Evolutionary conservation across 2,113 vertebrate genomes (phyloP), one percentile per base, ranked within the genome.

Genomic region (Caloenas nicobarica): DNA sequence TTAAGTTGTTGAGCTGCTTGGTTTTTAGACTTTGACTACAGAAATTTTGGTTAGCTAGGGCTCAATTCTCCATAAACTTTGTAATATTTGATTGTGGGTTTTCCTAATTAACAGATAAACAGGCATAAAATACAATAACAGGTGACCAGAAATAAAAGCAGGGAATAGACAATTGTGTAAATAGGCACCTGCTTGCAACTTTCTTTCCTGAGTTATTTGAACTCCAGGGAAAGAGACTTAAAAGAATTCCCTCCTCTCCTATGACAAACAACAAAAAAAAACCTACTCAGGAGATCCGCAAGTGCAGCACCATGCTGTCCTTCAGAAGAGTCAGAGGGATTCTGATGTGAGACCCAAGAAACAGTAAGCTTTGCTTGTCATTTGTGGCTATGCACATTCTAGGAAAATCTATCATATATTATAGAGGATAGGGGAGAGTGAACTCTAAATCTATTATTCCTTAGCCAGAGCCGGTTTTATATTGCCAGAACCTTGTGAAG

Each of bases 231-330:
- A 93, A 57, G 8, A 7, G 8, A 31, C 14, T 76, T 23, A 48
- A 81, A 91, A 68, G 5, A 4, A 40, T 10, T 81, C 0, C 8
- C 17, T 10, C 2, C 8, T 53, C 10, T 70, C 4, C 17, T 44
- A 4, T 9, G 40, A 14, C 5, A 76, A 60, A 6, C 2, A 19
- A 16, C 5, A 17, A 50, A 36, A 48, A 48, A 26, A 38, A 46
- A 66, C 42, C 50, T 23, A 14, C 44, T 42, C 12, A 5, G 16
- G 22, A 29, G 23, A 65, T 60, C 10, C 28, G 16, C 11, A 21
- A 48, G 24, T 46, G 13, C 10, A 51, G 29, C 14, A 40, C 5
- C 1, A 0, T 0, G 2, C 28, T 57, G 17, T 50, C 25, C 33
- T 91, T 81, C 33, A 50, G 46, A 70, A 50, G 25, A 54, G 16